A percentile compares a stretch with the other conserved stretches of the same genome.
These are phyloP conservation scores for Capromys pilorides DNA, from an alignment of 2,797 vertebrate genomes.

Conservation along the genomic window DNA sequence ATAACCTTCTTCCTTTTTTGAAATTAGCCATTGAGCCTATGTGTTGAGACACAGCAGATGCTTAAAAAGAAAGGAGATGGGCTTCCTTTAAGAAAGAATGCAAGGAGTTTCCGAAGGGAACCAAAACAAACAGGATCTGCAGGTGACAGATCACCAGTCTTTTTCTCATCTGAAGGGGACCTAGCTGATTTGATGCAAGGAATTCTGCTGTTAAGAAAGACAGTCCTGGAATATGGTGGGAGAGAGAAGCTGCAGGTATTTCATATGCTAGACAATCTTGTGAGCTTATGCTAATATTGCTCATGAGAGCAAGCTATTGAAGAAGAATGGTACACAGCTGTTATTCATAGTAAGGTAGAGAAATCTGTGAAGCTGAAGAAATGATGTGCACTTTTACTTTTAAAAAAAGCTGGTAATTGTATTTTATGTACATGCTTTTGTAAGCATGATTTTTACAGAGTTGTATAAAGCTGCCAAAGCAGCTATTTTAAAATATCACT, in stretches of 20 bases:
- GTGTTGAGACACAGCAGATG: not conserved
- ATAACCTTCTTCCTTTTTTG: not conserved
- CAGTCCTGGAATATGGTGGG: rapidly evolving
- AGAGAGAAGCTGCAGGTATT: not conserved
- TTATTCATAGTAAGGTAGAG: not conserved
- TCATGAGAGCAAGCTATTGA: not conserved
- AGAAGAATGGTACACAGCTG: not conserved
- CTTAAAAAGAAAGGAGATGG: not conserved
- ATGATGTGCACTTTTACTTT: not conserved
- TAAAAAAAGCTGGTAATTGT: not conserved
- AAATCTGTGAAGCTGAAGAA: not conserved
- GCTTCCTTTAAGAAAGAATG: not conserved
- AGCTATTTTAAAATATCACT: not conserved
- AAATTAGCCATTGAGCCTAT: not conserved
- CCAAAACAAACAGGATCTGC: not conserved
- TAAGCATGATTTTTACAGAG: not conserved
- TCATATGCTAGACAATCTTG: not conserved
- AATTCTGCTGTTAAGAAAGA: not conserved
- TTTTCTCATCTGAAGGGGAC: not conserved
- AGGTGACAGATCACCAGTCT: not conserved
- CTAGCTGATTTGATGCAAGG: not conserved
- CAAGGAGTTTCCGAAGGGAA: not conserved
- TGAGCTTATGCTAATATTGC: not conserved
- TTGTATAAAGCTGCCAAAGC: not conserved
- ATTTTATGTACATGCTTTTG: not conserved